A percentile compares a stretch with the other conserved stretches of the same genome.
Conservation (phyloP, 2,888 invertebrate species). For the Itoplectis maculator region DNA sequence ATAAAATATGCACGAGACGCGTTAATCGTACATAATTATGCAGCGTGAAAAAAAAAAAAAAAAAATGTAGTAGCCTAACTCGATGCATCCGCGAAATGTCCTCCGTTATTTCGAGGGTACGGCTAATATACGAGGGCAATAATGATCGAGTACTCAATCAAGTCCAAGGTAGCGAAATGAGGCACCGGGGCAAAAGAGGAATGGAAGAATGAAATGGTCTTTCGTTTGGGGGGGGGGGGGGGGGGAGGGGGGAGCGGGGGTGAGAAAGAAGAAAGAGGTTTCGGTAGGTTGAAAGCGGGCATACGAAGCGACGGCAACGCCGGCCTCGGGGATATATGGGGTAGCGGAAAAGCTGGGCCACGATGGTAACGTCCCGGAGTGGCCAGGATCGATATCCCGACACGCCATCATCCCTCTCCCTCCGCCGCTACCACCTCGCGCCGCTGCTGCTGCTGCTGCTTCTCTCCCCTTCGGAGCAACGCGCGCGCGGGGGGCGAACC, state of each 20-base stretch:
- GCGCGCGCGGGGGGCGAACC: constrained; percentile 62
- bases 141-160: constrained; percentile 10
- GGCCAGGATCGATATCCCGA: constrained; percentile 79
- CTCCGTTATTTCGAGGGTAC: background rate
- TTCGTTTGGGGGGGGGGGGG: no score
- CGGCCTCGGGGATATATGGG: constrained; percentile 64
- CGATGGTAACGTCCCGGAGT: constrained; percentile 77
- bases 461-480: constrained; percentile 53
- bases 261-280: constrained; percentile 41
- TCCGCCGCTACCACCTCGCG: constrained; percentile 55
- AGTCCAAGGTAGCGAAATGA: constrained; percentile 25
- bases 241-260: background rate
- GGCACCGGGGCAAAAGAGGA: constrained; percentile 11
- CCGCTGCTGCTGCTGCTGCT: no score
- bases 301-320: constrained; percentile 45
- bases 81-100: no score
- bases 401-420: constrained; percentile 78
- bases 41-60: no score
- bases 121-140: background rate
- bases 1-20: no score
- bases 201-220: constrained; percentile 26
- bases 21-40: background rate
- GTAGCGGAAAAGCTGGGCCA: constrained; percentile 75
- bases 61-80: no score
- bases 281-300: constrained; percentile 51